Conservation (phyloP, 2,113 vertebrate species). For the Geothlypis trichas region DNA sequence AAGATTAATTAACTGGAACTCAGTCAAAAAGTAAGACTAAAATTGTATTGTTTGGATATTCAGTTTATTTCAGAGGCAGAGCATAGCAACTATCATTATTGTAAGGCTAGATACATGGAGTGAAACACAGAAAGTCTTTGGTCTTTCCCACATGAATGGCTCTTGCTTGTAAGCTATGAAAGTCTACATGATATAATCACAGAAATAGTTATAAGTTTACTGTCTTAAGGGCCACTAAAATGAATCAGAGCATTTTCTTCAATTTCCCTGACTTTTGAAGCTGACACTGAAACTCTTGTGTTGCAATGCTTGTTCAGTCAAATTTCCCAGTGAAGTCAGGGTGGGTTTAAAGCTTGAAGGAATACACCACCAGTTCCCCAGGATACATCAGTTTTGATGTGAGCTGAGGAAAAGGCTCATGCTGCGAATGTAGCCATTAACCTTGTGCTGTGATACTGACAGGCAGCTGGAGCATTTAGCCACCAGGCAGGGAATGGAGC, state of each 20-base stretch:
- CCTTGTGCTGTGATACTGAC: background rate
- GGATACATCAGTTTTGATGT: background rate
- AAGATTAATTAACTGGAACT: slow-evolving; percentile 25
- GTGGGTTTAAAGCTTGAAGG: background rate
- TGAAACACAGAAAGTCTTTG: background rate
- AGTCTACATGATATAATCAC: background rate
- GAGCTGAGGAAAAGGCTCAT: background rate
- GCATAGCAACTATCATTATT: background rate
- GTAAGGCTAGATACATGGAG: background rate
- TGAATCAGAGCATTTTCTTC: background rate
- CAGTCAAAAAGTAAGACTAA: background rate
- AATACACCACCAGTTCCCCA: background rate
- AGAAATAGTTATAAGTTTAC: background rate
- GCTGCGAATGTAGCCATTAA: background rate
- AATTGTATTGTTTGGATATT: background rate
- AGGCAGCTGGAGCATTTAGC: background rate
- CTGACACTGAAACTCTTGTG: background rate
- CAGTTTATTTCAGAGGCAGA: slow-evolving; percentile 9
- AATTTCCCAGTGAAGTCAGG: background rate
- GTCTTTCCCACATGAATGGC: background rate
- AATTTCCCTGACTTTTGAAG: background rate
- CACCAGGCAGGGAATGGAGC: background rate
- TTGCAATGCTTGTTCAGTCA: background rate
- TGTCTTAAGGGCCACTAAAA: background rate
- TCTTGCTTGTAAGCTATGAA: background rate